Evolutionary conservation across 2,797 vertebrate genomes (phyloP), one percentile per base, ranked within the genome.

Genomic region (Siniperca obscura): DNA sequence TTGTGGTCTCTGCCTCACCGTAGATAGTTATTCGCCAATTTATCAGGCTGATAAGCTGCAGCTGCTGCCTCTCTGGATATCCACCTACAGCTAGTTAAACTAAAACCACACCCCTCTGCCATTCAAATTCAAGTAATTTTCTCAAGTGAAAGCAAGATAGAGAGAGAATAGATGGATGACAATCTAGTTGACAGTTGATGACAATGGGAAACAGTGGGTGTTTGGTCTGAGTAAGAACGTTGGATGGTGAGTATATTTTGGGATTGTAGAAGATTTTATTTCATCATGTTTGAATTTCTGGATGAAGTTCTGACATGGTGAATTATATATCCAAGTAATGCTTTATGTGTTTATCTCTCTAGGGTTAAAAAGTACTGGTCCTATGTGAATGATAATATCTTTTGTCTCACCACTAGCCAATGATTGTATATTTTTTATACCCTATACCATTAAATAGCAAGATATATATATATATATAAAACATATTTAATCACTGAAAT

Each of bases 401-500:
- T 90, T 85, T 91, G 86, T 93, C 92, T 92, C 91, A 93, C 94
- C 90, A 92, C 91, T 93, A 91, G 92, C 93, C 86, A 90, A 93
- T 90, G 93, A 95, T 93, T 95, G 95, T 96, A 94, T 94, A 93
- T 95, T 95, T 96, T 95, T 88, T 94, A 94, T 86, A 91, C 82
- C 85, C 91, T 92, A 93, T 93, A 83, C 59, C 66, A 80, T 80
- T 66, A 57, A 80, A 94, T 92, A 92, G 82, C 78, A 90, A 90
- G 64, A 91, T 81, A 89, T 93, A 90, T 86, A 88, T 81, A 60
- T 87, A 86, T 89, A 91, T 91, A 81, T 27, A 27, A 2, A 27
- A 30, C 30, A 88, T 93, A 93, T 93, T 91, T 93, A 94, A 92
- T 93, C 92, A 76, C 87, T 85, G 91, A 91, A 95, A 94, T 94